phyloP scores from a whole-genome alignment of 2,113 vertebrate species.

The Cheilinus undulatus region DNA sequence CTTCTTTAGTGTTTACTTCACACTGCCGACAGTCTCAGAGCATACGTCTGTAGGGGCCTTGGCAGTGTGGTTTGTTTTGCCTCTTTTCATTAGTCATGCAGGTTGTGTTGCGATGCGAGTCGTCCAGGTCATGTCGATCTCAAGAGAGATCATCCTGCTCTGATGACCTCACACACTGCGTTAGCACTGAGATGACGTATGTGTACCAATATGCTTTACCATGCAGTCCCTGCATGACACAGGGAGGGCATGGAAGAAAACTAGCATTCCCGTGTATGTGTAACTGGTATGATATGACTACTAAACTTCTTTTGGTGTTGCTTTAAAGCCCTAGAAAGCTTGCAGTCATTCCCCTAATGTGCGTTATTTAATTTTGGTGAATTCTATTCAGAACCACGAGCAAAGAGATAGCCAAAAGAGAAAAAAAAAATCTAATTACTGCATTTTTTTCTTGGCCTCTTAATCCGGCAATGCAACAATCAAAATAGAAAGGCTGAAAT shows the following conservation, averaged over 20 bases:
- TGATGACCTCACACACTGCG: slow-evolving; percentile 23
- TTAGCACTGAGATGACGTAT: slow-evolving; percentile 7
- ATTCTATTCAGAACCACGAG: too few relatives aligned
- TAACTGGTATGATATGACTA: background rate
- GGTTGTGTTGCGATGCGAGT: slow-evolving; percentile 12
- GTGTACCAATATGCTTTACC: background rate
- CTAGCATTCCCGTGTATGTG: background rate
- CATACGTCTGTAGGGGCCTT: background rate
- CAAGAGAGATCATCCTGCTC: slow-evolving; percentile 25
- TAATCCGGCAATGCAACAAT: background rate
- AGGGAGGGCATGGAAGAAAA: background rate
- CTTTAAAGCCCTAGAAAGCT: background rate
- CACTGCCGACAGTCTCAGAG: too few relatives aligned
- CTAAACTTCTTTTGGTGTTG: background rate
- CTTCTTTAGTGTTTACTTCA: background rate
- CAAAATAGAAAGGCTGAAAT: too few relatives aligned
- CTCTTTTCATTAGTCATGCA: slow-evolving; percentile 35
- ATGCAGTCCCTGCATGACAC: too few relatives aligned
- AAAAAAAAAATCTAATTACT: background rate
- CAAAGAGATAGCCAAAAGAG: background rate
- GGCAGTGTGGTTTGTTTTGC: background rate
- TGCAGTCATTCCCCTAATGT: background rate
- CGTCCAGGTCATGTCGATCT: slow-evolving; percentile 36
- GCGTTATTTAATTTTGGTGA: background rate
- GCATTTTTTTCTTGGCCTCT: background rate